phyloP scores from a whole-genome alignment of 2,113 vertebrate genomes.

The Porphyrio hochstetteri region DNA sequence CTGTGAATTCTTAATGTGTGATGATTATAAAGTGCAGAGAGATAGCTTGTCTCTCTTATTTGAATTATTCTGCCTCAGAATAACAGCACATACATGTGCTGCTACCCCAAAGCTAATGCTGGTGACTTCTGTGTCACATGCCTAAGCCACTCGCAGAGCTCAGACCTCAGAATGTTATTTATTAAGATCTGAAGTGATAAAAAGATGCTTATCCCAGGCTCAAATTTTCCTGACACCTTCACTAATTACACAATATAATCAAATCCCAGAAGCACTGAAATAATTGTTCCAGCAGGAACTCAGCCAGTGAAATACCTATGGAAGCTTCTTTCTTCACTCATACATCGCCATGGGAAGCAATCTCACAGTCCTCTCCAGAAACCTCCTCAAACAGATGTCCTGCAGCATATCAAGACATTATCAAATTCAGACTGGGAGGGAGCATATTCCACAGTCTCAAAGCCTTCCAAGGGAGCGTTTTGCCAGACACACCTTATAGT shows the following conservation, averaged over 20 bases:
- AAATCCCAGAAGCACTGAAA: slow-evolving; percentile 45
- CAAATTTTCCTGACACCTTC: slow-evolving; percentile 49
- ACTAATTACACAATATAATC: slow-evolving; percentile 29
- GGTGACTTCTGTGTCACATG: not conserved
- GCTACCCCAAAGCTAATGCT: not conserved
- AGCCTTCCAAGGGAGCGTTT: not conserved
- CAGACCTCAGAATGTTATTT: not conserved
- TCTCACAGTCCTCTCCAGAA: slow-evolving; percentile 33
- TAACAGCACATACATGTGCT: not conserved
- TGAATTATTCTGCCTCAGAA: not conserved
- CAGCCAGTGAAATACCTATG: slow-evolving; percentile 50
- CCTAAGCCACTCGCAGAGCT: not conserved
- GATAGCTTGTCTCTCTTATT: not conserved
- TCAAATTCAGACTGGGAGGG: slow-evolving; percentile 6
- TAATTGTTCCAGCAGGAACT: slow-evolving; percentile 52
- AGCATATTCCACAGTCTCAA: not conserved
- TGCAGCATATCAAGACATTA: slow-evolving; percentile 1
- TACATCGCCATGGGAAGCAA: slow-evolving; percentile 18
- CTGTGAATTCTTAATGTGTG: slow-evolving; percentile 56
- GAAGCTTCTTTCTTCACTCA: slow-evolving; percentile 11
- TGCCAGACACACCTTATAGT: not conserved
- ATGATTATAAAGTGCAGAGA: not conserved
- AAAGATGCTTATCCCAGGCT: not conserved
- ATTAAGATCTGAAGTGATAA: slow-evolving; percentile 19
- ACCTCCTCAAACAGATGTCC: slow-evolving; percentile 26